phyloP scores from a whole-genome alignment of 2,797 vertebrate species.

The Mus spretus region DNA sequence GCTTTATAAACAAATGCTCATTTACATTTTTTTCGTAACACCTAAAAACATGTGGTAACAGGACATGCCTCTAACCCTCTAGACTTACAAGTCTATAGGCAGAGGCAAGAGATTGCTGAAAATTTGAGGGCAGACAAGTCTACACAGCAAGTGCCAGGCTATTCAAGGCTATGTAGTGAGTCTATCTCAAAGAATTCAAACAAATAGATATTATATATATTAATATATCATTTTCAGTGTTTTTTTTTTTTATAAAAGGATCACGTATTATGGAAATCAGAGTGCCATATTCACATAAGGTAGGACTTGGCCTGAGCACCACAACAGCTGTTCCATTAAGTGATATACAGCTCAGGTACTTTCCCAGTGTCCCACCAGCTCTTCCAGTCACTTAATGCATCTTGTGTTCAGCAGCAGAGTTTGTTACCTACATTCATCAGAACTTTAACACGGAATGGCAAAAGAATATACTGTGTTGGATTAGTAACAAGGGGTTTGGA shows the following conservation, averaged over 20 bases:
- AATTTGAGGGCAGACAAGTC: neutral
- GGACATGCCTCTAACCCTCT: neutral
- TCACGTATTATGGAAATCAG: neutral
- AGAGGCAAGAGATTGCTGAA: neutral
- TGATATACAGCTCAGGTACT: neutral
- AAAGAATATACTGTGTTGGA: conserved; percentile 77
- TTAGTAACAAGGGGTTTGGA: conserved; percentile 81
- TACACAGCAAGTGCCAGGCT: neutral
- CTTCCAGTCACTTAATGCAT: neutral
- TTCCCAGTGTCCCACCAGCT: neutral
- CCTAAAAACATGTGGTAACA: neutral
- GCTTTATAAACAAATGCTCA: conserved; percentile 26
- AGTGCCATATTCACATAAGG: neutral
- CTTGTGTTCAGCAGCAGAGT: conserved; percentile 81
- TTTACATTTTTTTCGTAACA: neutral
- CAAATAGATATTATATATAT: neutral
- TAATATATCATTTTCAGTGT: neutral
- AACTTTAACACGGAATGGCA: conserved; percentile 84
- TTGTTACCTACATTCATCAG: conserved; percentile 82
- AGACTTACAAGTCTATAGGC: neutral
- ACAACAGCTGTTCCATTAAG: neutral
- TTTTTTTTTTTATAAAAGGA: conserved; percentile 23
- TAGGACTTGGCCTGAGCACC: neutral
- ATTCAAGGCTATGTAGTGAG: neutral
- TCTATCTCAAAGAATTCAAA: neutral